phyloP scores from a whole-genome alignment of 2,888 invertebrate genomes.

The Microplitis manilae region DNA sequence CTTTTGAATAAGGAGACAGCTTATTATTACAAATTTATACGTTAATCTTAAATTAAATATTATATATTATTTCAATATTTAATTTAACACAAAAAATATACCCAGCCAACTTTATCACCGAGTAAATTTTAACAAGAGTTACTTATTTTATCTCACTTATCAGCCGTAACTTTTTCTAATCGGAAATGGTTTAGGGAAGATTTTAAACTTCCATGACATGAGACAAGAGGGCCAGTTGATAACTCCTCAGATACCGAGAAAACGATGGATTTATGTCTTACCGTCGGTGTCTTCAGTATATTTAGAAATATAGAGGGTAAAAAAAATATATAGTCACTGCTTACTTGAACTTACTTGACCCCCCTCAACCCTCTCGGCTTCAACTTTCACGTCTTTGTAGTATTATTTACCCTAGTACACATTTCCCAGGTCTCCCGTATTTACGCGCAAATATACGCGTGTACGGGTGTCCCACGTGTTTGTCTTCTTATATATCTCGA shows the following conservation, averaged over 20 bases:
- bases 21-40: slow-evolving; percentile 68
- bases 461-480: slow-evolving; percentile 61
- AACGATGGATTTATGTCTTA: slow-evolving; percentile 66
- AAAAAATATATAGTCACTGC: slow-evolving; percentile 10
- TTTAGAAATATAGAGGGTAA: slow-evolving; percentile 25
- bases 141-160: slow-evolving; percentile 29
- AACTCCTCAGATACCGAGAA: slow-evolving; percentile 62
- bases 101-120: slow-evolving; percentile 20
- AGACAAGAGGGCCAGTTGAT: slow-evolving; percentile 47
- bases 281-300: slow-evolving; percentile 44
- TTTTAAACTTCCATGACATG: slow-evolving; percentile 7
- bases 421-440: slow-evolving; percentile 58
- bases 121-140: slow-evolving; percentile 17
- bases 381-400: background rate
- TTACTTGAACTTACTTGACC: slow-evolving; percentile 34
- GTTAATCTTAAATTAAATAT: slow-evolving; percentile 58
- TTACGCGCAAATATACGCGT: slow-evolving; percentile 66
- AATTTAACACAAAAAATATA: slow-evolving; percentile 49
- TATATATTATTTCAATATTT: slow-evolving; percentile 67
- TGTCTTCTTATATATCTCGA: slow-evolving; percentile 67
- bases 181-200: slow-evolving; percentile 34
- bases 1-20: slow-evolving; percentile 40
- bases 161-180: slow-evolving; percentile 26
- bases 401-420: slow-evolving; percentile 46
- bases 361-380: slow-evolving; percentile 19